Base-by-base conservation (phyloP, 2,888 invertebrate species). In the Ophion slaviceki region DNA sequence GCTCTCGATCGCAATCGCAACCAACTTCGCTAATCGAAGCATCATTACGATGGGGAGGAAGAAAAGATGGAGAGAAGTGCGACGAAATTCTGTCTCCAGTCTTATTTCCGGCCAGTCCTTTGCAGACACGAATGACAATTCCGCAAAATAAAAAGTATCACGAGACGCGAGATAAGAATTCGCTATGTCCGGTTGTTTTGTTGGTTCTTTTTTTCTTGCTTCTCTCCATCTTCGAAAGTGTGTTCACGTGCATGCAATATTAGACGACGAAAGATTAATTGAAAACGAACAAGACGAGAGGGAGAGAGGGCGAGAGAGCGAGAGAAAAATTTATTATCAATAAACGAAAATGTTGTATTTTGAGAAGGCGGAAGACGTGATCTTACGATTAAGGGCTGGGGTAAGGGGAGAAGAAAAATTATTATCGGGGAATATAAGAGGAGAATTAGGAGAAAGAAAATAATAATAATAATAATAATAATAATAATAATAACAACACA, bases 211-310 rank as follows among this genome's bases (percentile, higher is more conserved):
- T 57, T 40, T 64, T 47, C n/a, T 62, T 24, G 14, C 57, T 74
- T 74, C 47, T 79, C 66, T 85, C 59, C 71, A 78, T 86, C 53
- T 82, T 83, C 71, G 72, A 82, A 91, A 90, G 90, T 91, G 91
- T 91, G 91, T 92, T 91, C 91, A 92, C 89, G 89, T 91, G 91
- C 89, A 92, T 91, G 92, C 92, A 92, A 92, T 92, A 91, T 91
- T 92, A 90, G 90, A 87, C 89, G 90, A 89, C 85, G 88, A 91
- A 84, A 84, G 86, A 87, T 85, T 88, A 74, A 86, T 75, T 75
- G 72, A 68, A 67, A 68, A 57, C 66, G 67, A 78, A 59, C 36
- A 20, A 59, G 64, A 61, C 53, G 70, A 78, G 45, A 71, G 45
- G 68, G 45, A 77, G 78, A 36, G 70, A 36, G 82, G n/a, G 72